These are phyloP conservation scores for Acanthiza pusilla DNA, from an alignment of 2,797 vertebrate species.

Conservation along the genomic window DNA sequence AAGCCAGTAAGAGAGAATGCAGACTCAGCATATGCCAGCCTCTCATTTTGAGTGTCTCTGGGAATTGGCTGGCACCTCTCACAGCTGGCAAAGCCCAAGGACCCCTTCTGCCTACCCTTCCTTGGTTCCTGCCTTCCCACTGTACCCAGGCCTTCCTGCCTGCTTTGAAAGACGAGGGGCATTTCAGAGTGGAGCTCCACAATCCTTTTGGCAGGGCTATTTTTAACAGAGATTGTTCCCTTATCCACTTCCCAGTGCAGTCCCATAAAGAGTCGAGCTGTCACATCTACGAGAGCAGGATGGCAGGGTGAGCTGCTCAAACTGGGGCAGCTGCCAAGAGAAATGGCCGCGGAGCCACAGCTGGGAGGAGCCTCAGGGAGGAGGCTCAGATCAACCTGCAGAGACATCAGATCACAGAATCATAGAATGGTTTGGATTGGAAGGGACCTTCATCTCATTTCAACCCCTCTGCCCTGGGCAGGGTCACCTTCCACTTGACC, in stretches of 20 bases:
- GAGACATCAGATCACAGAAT: neutral
- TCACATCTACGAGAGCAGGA: neutral
- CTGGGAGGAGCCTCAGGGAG: neutral
- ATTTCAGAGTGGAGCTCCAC: neutral
- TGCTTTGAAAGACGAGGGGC: neutral
- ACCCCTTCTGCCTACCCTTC: neutral
- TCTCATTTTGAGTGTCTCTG: neutral
- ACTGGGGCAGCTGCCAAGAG: neutral
- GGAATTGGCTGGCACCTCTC: neutral
- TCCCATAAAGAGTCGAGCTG: neutral
- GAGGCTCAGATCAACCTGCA: neutral
- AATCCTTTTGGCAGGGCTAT: neutral
- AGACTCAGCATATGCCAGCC: neutral
- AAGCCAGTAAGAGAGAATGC: neutral
- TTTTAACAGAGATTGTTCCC: neutral
- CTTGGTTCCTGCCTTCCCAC: neutral
- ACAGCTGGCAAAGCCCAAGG: neutral
- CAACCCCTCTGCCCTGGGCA: neutral
- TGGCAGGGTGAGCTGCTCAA: neutral
- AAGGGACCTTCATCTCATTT: neutral
- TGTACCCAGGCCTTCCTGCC: neutral
- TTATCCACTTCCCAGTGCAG: neutral
- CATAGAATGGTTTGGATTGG: rapidly evolving
- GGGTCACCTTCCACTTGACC: neutral
- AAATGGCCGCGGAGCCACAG: neutral